Conservation (phyloP, 2,113 vertebrate species). For the Danionella cerebrum region DNA sequence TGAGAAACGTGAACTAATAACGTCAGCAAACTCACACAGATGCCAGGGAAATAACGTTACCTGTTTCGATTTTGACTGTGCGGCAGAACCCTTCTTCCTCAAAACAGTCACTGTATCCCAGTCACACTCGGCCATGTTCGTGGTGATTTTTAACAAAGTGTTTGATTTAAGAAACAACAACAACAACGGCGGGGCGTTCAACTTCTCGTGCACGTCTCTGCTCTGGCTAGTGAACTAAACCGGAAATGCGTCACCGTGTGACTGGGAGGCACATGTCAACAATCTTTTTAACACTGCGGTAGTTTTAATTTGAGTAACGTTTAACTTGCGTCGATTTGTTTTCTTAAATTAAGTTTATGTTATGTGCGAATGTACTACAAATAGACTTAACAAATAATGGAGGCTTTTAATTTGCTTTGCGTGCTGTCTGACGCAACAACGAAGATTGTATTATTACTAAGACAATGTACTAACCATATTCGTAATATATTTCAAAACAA, state of each 20-base stretch:
- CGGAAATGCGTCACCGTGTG: slow-evolving; percentile 22
- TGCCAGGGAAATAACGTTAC: slow-evolving; percentile 19
- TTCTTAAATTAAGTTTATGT: too few relatives aligned
- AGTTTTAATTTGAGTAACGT: neutral
- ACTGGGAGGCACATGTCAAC: neutral
- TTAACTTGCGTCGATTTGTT: neutral
- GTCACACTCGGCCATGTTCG: slow-evolving; percentile 40
- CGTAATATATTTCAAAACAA: too few relatives aligned
- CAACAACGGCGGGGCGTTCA: neutral
- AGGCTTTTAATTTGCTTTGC: neutral
- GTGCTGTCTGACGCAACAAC: neutral
- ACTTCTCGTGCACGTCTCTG: neutral
- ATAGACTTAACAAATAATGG: too few relatives aligned
- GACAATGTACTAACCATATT: too few relatives aligned
- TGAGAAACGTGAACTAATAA: neutral
- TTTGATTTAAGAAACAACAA: neutral
- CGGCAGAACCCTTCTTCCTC: slow-evolving; percentile 44
- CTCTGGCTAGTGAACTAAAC: neutral
- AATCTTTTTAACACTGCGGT: too few relatives aligned
- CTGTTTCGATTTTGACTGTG: slow-evolving; percentile 44
- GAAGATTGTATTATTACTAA: too few relatives aligned
- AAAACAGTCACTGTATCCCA: slow-evolving; percentile 46
- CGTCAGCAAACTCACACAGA: neutral
- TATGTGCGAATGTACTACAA: too few relatives aligned
- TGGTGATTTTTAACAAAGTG: neutral